Evolutionary conservation across 2,113 vertebrate species (phyloP).

Genomic region (Pterocles orientalis): DNA sequence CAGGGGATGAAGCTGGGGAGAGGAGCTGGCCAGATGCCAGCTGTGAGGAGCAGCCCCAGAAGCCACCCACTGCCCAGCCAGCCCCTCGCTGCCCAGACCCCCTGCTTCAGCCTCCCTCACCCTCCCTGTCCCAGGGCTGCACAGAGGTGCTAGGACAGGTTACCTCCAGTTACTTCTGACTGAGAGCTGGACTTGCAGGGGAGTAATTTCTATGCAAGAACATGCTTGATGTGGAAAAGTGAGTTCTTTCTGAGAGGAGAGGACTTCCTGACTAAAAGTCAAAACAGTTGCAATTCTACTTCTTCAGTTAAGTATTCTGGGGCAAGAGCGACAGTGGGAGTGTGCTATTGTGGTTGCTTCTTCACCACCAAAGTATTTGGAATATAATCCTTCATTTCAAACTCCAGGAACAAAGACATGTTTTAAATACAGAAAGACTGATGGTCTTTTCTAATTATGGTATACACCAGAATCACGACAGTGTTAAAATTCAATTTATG

Average conservation of each 20-base stretch:
- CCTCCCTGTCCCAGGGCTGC: rapidly evolving
- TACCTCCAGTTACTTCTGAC: not conserved
- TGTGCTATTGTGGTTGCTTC: not conserved
- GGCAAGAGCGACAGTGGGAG: rapidly evolving
- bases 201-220: not conserved
- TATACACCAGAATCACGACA: not conserved
- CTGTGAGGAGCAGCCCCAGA: not conserved
- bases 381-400: not conserved
- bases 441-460: not conserved
- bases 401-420: not conserved
- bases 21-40: not conserved
- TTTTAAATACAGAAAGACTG: slow-evolving; percentile 14
- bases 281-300: not conserved
- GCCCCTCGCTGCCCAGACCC: not conserved
- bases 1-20: not conserved
- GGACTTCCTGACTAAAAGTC: not conserved
- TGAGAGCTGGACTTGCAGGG: not conserved
- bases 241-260: not conserved
- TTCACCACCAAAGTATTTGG: not conserved
- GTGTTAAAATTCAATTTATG: not conserved
- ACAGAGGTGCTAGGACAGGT: not conserved
- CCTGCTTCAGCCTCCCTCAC: rapidly evolving
- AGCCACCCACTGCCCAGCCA: not conserved
- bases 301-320: not conserved
- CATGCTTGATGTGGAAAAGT: not conserved